These are phyloP conservation scores for Ciona savignyi DNA, from an alignment of 23 tunicate species.

Conservation along the genomic window DNA sequence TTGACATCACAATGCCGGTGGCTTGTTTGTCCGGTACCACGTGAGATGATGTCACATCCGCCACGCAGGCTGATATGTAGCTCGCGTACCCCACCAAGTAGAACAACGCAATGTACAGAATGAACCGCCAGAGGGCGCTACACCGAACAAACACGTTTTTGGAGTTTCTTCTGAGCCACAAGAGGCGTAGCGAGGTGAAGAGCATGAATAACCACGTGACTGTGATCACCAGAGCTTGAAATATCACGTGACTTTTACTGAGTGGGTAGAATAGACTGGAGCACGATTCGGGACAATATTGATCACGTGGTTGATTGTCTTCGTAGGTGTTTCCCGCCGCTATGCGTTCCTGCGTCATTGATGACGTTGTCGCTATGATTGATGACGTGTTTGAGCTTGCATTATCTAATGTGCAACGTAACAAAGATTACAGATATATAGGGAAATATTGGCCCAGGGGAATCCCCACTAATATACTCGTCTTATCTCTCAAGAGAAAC, in stretches of 20 bases:
- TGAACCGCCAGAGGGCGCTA: constrained; percentile 96
- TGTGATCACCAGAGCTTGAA: constrained; percentile 21
- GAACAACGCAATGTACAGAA: constrained; percentile 40
- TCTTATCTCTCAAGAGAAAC: no score
- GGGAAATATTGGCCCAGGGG: no score
- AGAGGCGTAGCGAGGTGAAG: constrained; percentile 42
- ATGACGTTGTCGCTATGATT: no score
- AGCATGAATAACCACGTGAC: constrained; percentile 56
- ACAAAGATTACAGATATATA: no score
- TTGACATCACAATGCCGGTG: not conserved
- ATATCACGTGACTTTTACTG: constrained; percentile 28
- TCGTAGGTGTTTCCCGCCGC: no score
- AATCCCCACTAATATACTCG: no score
- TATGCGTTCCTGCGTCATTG: no score
- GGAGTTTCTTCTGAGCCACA: constrained; percentile 76
- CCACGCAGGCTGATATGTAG: constrained; percentile 34
- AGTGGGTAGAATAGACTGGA: constrained; percentile 40
- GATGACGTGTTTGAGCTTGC: no score
- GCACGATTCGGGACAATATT: not conserved
- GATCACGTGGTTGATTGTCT: no score
- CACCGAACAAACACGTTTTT: constrained; percentile 82
- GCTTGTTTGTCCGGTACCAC: not conserved
- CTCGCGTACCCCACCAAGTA: constrained; percentile 30
- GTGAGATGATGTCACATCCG: constrained; percentile 20
- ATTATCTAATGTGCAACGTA: no score